These are phyloP conservation scores for Riptortus pedestris DNA, from an alignment of 1,140 invertebrate species.

Conservation along the genomic window DNA sequence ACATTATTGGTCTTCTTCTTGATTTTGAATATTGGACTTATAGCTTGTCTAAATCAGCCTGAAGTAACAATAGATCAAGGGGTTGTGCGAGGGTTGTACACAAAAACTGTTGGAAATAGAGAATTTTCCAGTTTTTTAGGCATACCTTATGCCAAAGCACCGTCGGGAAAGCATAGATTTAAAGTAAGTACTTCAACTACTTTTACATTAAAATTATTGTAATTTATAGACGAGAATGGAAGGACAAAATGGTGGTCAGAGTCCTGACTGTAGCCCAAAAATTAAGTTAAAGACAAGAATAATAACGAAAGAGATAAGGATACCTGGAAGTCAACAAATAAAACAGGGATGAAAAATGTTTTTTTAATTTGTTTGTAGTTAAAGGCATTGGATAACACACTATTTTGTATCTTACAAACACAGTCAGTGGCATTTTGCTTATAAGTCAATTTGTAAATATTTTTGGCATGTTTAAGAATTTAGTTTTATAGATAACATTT, in stretches of 20 bases:
- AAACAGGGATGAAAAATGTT: neutral
- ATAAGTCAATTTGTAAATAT: too few relatives aligned
- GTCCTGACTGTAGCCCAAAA: too few relatives aligned
- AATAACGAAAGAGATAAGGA: neutral
- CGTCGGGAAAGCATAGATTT: slow-evolving; percentile 12
- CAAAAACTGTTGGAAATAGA: neutral
- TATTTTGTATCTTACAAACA: too few relatives aligned
- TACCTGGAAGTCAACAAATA: neutral
- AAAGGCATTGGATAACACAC: too few relatives aligned
- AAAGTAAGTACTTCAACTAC: neutral
- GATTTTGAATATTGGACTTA: neutral
- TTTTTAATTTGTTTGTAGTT: neutral
- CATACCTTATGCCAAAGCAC: slow-evolving; percentile 18
- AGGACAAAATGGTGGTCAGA: too few relatives aligned
- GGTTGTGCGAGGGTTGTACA: neutral
- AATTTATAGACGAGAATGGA: too few relatives aligned
- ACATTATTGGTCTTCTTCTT: too few relatives aligned
- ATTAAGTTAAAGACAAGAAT: neutral
- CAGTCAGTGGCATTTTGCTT: too few relatives aligned
- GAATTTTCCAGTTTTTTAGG: slow-evolving; percentile 2
- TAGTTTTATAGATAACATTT: too few relatives aligned
- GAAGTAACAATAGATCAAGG: slow-evolving; percentile 8
- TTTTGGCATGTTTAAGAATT: too few relatives aligned
- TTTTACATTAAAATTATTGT: neutral
- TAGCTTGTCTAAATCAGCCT: neutral